Percentiles rank a stretch among this genome's conserved stretches.
Evolutionary conservation across 2,797 vertebrate species (phyloP).

Genomic region (Tarsius wallacei): DNA sequence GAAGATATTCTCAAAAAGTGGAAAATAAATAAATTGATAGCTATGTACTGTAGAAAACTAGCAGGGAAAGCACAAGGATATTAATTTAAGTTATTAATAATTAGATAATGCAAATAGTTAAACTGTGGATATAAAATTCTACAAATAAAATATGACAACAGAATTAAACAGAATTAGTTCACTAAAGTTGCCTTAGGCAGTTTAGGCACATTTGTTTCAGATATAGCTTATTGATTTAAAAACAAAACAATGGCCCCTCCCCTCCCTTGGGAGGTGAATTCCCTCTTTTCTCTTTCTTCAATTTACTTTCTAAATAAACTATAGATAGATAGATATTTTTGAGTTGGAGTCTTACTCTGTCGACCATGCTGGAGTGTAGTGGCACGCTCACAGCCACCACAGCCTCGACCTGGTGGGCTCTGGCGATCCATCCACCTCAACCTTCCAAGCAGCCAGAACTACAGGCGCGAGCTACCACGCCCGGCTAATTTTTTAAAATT

Average conservation of each 20-base stretch:
- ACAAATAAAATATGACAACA: not conserved
- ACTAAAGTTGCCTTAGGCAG: not conserved
- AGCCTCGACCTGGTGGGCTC: too few species aligned
- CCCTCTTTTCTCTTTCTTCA: too few species aligned
- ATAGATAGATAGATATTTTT: too few species aligned
- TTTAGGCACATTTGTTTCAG: not conserved
- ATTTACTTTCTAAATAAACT: too few species aligned
- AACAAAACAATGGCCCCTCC: not conserved
- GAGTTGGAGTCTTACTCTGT: too few species aligned
- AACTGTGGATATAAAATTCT: constrained; percentile 46
- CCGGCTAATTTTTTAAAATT: too few species aligned
- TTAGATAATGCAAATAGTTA: not conserved
- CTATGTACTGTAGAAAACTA: not conserved
- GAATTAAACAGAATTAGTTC: constrained; percentile 37
- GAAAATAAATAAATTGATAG: not conserved
- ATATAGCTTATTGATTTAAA: not conserved
- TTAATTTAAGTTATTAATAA: not conserved
- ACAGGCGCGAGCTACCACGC: too few species aligned
- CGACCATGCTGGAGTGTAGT: too few species aligned
- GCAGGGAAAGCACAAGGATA: not conserved
- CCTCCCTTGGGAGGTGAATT: too few species aligned
- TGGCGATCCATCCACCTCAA: too few species aligned
- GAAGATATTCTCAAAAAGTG: constrained; percentile 38
- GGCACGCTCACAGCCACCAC: too few species aligned
- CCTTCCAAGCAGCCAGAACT: too few species aligned